Evolutionary conservation across 2,797 vertebrate species (phyloP).

Genomic region (Cuculus canorus): DNA sequence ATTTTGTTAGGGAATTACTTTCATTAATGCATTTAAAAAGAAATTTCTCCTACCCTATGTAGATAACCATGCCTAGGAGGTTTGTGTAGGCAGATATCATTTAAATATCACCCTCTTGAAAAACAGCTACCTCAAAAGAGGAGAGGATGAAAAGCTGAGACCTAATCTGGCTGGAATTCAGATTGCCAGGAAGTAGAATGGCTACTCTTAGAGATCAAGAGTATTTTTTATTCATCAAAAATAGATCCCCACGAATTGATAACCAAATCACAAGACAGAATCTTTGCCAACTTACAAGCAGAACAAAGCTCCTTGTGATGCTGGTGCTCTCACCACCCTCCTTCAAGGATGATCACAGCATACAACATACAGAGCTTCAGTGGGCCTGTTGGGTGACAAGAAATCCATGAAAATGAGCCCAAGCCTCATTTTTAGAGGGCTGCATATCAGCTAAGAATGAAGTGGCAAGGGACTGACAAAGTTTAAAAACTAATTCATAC

Average conservation of each 20-base stretch:
- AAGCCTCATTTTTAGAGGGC: background rate
- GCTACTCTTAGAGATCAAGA: background rate
- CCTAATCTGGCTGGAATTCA: background rate
- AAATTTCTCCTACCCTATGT: background rate
- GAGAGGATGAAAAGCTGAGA: background rate
- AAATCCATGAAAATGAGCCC: background rate
- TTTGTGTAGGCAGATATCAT: background rate
- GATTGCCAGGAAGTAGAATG: background rate
- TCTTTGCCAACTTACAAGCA: background rate
- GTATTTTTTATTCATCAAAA: background rate
- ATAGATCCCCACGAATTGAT: background rate
- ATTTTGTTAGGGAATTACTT: background rate
- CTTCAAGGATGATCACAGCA: background rate
- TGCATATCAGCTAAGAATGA: background rate
- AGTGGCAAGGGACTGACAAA: background rate
- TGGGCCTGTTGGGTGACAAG: rapidly evolving
- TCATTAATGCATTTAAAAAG: background rate
- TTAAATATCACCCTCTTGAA: background rate
- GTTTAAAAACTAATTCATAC: background rate
- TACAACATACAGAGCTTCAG: background rate
- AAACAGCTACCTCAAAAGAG: background rate
- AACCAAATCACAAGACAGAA: background rate
- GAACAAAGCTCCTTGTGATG: background rate
- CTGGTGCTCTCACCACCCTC: background rate
- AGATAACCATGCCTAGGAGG: background rate